Conservation (phyloP, 2,113 vertebrate species). For the Papio anubis region DNA sequence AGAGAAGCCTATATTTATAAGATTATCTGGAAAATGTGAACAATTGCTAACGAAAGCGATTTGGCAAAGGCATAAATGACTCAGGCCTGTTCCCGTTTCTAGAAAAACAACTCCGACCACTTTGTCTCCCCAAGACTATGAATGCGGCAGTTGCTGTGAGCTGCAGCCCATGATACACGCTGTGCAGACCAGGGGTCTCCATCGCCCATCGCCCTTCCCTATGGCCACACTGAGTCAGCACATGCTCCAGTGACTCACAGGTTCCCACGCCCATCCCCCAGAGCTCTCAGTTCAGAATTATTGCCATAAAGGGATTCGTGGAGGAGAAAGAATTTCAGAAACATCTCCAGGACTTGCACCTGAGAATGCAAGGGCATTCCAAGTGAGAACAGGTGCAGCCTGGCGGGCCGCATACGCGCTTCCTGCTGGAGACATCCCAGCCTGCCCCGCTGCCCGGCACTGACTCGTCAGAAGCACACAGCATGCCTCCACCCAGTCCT, state of each 20-base stretch:
- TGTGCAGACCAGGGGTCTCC: neutral
- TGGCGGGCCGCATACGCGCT: accelerated
- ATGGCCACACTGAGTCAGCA: neutral
- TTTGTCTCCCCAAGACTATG: neutral
- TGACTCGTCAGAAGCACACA: neutral
- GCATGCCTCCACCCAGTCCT: neutral
- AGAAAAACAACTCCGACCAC: slow-evolving; percentile 6
- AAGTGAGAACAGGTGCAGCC: neutral
- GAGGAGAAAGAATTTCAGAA: neutral
- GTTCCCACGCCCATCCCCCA: neutral
- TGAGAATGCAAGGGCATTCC: neutral
- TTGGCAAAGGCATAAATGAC: neutral
- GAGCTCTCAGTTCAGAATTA: neutral
- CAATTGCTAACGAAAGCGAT: neutral
- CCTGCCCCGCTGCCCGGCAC: neutral
- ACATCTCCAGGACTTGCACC: neutral
- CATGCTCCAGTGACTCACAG: accelerated
- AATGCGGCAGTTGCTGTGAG: neutral
- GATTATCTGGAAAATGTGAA: neutral
- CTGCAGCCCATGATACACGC: accelerated
- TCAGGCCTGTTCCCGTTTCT: neutral
- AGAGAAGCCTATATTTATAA: neutral
- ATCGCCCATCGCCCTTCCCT: accelerated
- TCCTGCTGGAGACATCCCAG: neutral
- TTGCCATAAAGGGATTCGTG: neutral